Evolutionary conservation across 2,113 vertebrate genomes (phyloP).

Genomic region (Cinclus cinclus): DNA sequence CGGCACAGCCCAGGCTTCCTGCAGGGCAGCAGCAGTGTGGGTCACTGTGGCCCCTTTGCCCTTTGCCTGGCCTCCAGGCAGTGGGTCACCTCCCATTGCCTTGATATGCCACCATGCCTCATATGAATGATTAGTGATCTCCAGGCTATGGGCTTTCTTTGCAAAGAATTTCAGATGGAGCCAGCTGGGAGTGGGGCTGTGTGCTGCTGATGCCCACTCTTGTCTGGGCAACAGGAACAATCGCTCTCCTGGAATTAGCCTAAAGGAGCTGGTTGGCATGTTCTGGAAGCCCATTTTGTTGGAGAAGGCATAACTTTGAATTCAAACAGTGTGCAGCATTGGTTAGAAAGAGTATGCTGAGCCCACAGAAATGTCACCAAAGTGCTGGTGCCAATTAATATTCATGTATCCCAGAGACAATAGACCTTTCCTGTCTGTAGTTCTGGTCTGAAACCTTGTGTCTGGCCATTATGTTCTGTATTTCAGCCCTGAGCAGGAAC

Average conservation of each 20-base stretch:
- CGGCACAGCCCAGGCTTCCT: neutral
- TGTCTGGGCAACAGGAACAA: neutral
- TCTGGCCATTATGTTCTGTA: neutral
- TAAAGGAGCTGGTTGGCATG: neutral
- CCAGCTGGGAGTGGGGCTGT: neutral
- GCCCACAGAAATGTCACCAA: neutral
- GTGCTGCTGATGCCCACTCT: neutral
- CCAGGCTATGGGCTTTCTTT: accelerated
- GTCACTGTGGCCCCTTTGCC: neutral
- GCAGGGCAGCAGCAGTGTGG: neutral
- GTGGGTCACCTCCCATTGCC: accelerated
- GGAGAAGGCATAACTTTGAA: neutral
- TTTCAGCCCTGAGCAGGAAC: neutral
- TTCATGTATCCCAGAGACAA: neutral
- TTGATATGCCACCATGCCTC: neutral
- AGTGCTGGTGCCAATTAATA: neutral
- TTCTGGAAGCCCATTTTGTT: neutral
- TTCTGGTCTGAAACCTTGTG: neutral
- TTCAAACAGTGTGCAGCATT: accelerated
- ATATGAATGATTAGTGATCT: neutral
- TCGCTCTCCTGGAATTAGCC: neutral
- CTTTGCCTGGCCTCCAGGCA: neutral
- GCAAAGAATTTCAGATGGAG: neutral
- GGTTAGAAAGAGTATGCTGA: neutral
- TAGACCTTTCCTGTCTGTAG: neutral